Evolutionary conservation across 2,113 vertebrate species (phyloP).

Genomic region (Odontesthes bonariensis): DNA sequence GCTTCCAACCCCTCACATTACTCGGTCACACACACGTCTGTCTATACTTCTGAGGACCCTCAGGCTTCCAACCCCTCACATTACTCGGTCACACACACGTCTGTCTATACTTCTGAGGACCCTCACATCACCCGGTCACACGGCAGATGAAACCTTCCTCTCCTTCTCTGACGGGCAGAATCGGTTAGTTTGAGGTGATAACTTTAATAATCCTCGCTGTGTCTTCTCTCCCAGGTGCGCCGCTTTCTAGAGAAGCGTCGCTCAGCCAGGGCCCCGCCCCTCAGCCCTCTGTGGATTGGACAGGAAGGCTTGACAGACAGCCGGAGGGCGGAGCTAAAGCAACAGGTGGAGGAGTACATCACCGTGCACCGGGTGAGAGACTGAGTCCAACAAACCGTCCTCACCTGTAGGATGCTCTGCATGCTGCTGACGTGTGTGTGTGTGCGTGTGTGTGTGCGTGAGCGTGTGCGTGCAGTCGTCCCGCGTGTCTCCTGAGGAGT

Average conservation of each 20-base stretch:
- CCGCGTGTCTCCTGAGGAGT: slow-evolving; percentile 37
- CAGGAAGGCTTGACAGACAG: slow-evolving; percentile 85
- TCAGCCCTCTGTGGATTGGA: slow-evolving; percentile 80
- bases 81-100: neutral
- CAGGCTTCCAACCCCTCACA: too few species aligned
- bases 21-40: neutral
- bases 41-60: too few species aligned
- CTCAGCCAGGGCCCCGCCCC: slow-evolving; percentile 68
- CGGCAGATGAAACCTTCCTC: too few species aligned
- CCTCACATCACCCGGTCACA: too few species aligned
- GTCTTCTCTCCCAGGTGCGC: slow-evolving; percentile 78
- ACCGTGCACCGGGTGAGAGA: slow-evolving; percentile 85
- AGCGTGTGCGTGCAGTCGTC: slow-evolving; percentile 24
- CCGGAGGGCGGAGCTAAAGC: slow-evolving; percentile 84
- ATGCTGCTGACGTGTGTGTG: neutral
- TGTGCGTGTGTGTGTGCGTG: slow-evolving; percentile 7
- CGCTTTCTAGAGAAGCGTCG: slow-evolving; percentile 84
- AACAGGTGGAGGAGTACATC: slow-evolving; percentile 88
- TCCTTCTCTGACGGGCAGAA: too few species aligned
- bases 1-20: too few species aligned
- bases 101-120: too few species aligned
- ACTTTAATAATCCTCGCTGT: too few species aligned
- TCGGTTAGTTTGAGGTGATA: too few species aligned
- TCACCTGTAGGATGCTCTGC: neutral
- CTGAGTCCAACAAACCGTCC: neutral